These are phyloP conservation scores for Aricia artaxerxes DNA, from an alignment of 2,888 invertebrate species.

Conservation along the genomic window DNA sequence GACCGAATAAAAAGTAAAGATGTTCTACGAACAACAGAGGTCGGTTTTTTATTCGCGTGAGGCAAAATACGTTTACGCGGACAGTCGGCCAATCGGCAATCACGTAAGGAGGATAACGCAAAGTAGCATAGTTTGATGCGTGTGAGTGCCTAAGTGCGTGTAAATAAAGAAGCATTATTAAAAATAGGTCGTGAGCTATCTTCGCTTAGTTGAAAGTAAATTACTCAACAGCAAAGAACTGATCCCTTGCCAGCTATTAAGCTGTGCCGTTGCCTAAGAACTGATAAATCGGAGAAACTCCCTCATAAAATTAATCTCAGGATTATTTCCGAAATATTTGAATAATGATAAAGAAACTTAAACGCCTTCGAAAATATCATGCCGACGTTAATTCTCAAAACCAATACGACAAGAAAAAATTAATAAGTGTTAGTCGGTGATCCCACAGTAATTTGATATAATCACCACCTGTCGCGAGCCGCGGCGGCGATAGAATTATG, in stretches of 20 bases:
- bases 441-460: constrained; percentile 61
- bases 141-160: no score
- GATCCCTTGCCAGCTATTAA: background rate
- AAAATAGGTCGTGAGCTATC: background rate
- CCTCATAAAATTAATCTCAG: background rate
- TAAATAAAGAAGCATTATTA: no score
- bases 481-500: constrained; percentile 56
- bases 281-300: background rate
- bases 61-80: no score
- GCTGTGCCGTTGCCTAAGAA: background rate
- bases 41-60: no score
- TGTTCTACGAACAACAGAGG: background rate
- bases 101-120: background rate
- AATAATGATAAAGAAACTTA: constrained; percentile 8
- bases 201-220: background rate
- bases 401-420: constrained; percentile 37
- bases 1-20: background rate
- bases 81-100: no score
- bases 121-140: background rate
- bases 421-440: constrained; percentile 30
- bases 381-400: constrained; percentile 29
- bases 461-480: constrained; percentile 57
- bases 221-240: background rate
- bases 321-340: constrained; percentile 3
- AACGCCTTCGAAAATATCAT: background rate